Percentiles rank a stretch among this genome's conserved stretches.
Conservation (phyloP, 2,113 vertebrate species). For the Chionis minor region DNA sequence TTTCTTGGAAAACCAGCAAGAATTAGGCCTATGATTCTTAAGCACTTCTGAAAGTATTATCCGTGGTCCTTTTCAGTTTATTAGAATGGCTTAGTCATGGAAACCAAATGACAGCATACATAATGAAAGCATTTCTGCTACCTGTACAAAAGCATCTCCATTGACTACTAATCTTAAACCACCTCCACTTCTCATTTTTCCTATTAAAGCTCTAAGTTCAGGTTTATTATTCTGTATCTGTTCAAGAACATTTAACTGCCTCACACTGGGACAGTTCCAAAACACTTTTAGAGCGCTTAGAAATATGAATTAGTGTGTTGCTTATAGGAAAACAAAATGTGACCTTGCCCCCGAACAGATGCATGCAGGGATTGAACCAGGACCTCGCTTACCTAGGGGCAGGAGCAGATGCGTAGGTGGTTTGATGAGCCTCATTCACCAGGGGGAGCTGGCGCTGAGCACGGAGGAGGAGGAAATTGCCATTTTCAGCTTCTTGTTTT, state of each 20-base stretch:
- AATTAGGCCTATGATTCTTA: background rate
- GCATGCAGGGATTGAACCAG: background rate
- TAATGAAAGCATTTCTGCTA: background rate
- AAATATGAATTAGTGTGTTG: background rate
- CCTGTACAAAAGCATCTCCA: background rate
- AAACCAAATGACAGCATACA: background rate
- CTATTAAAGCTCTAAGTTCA: background rate
- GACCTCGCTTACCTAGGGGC: background rate
- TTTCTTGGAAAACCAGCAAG: background rate
- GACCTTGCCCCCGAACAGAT: background rate
- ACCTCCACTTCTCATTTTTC: background rate
- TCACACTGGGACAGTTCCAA: background rate
- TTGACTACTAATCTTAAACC: background rate
- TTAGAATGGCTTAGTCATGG: background rate
- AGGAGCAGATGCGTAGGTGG: background rate
- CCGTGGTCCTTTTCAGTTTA: background rate
- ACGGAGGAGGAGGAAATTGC: background rate
- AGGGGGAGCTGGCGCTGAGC: background rate
- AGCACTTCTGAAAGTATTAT: background rate
- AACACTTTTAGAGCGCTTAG: background rate
- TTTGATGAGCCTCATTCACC: background rate
- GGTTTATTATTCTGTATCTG: background rate
- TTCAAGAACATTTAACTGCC: background rate
- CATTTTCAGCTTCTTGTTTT: slow-evolving; percentile 20
- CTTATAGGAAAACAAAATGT: background rate